These are phyloP conservation scores for Drosophila sordidula DNA, from an alignment of 2,888 invertebrate genomes.

Conservation along the genomic window DNA sequence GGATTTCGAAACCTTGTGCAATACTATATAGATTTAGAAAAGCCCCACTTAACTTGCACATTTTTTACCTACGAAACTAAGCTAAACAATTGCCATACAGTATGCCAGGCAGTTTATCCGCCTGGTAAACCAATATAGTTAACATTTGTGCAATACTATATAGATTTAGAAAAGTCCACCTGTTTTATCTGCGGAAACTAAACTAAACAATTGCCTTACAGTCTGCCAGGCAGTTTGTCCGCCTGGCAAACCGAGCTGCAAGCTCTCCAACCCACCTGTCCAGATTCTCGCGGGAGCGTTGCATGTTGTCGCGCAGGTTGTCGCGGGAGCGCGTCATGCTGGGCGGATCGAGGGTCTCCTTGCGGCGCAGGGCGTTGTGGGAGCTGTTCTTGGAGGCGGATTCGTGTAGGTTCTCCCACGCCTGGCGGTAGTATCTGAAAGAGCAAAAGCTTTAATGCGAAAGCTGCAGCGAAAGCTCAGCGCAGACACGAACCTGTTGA, in stretches of 20 bases:
- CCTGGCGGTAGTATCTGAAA: conserved; percentile 92
- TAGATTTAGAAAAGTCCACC: too few relatives aligned
- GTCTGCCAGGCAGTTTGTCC: background rate
- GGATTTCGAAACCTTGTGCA: too few relatives aligned
- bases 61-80: too few relatives aligned
- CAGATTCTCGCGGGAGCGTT: conserved; percentile 85
- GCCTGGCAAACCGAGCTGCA: background rate
- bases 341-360: conserved; percentile 90
- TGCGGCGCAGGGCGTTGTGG: conserved; percentile 88
- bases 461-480: background rate
- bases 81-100: too few relatives aligned
- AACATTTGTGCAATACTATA: too few relatives aligned
- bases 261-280: conserved; percentile 76
- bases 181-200: too few relatives aligned
- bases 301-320: conserved; percentile 84
- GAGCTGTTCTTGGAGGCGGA: conserved; percentile 88
- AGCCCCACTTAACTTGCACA: too few relatives aligned
- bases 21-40: too few relatives aligned
- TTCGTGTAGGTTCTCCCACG: conserved; percentile 96
- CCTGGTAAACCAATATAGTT: too few relatives aligned
- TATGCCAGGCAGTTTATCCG: too few relatives aligned
- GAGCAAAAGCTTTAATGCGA: conserved; percentile 2
- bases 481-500: conserved; percentile 87
- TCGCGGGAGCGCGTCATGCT: conserved; percentile 84
- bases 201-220: too few relatives aligned